A percentile compares a stretch with the other conserved stretches of the same genome.
Evolutionary conservation across 2,888 invertebrate genomes (phyloP).

Genomic region (Corythucha ciliata): DNA sequence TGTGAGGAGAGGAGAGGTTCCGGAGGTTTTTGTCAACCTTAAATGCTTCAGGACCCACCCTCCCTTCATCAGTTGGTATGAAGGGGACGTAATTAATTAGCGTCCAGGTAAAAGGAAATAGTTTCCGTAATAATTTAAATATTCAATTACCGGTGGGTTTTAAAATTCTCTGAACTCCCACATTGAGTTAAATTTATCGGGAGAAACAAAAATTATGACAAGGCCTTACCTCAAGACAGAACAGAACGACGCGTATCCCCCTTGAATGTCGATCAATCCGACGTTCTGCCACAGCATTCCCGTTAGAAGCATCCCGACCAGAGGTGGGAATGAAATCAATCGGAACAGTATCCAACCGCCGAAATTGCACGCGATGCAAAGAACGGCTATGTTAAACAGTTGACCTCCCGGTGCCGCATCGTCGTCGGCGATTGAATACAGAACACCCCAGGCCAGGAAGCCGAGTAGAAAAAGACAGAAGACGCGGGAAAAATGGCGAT

Average conservation of each 20-base stretch:
- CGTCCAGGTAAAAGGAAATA: too few species aligned
- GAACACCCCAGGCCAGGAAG: conserved; percentile 62
- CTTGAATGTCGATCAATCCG: conserved; percentile 61
- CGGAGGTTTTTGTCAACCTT: too few species aligned
- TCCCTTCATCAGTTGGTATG: too few species aligned
- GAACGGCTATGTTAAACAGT: conserved; percentile 63
- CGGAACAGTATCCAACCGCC: conserved; percentile 75
- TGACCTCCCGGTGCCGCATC: conserved; percentile 77
- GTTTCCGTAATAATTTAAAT: too few species aligned
- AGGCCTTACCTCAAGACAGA: conserved; percentile 62
- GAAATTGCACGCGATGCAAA: conserved; percentile 67
- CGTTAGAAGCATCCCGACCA: conserved; percentile 78
- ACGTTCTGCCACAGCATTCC: conserved; percentile 67
- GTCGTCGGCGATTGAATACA: conserved; percentile 64
- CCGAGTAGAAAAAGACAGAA: conserved; percentile 64
- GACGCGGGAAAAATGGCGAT: conserved; percentile 70
- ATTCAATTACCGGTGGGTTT: too few species aligned
- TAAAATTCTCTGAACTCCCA: too few species aligned
- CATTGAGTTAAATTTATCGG: not conserved
- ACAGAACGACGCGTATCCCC: conserved; percentile 55
- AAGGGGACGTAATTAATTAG: too few species aligned
- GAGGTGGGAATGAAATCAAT: conserved; percentile 67
- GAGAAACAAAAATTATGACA: not conserved
- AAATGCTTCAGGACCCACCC: too few species aligned
- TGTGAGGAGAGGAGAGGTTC: too few species aligned